phyloP scores from a whole-genome alignment of 37 sponge, comb jelly and placozoan genomes.

The Haliclona indistincta region DNA sequence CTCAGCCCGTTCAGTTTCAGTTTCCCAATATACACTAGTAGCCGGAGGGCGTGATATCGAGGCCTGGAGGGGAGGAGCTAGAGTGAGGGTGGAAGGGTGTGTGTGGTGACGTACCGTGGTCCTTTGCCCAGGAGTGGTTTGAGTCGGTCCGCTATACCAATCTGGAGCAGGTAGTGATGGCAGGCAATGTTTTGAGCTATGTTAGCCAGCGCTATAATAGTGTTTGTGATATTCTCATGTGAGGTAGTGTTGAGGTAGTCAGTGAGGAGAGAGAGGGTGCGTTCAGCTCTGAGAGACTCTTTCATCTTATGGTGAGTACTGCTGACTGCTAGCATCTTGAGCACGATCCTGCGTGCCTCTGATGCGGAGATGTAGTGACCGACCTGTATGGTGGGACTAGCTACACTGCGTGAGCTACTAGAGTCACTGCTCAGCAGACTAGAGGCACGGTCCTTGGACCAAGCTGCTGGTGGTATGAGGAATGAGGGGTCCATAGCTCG shows the following conservation, averaged over 20 bases:
- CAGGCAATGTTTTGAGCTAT: slow-evolving; percentile 47
- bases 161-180: slow-evolving; percentile 45
- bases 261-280: slow-evolving; percentile 36
- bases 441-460: background rate
- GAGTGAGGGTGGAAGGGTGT: too few relatives aligned
- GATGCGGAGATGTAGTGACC: slow-evolving; percentile 38
- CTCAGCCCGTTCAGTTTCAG: slow-evolving; percentile 42
- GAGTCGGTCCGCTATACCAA: slow-evolving; percentile 35
- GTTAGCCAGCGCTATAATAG: slow-evolving; percentile 74
- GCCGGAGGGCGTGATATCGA: slow-evolving; percentile 63
- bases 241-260: slow-evolving; percentile 22
- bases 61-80: too few relatives aligned
- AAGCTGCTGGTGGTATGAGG: background rate
- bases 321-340: slow-evolving; percentile 67
- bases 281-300: slow-evolving; percentile 21
- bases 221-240: slow-evolving; percentile 66
- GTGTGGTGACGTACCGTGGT: slow-evolving; percentile 24
- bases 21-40: slow-evolving; percentile 74
- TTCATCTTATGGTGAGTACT: slow-evolving; percentile 69
- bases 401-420: slow-evolving; percentile 1
- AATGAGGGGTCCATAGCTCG: background rate
- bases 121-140: slow-evolving; percentile 19
- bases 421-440: slow-evolving; percentile 2
- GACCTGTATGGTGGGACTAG: slow-evolving; percentile 34
- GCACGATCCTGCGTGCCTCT: slow-evolving; percentile 66